Evolutionary conservation across 2,888 invertebrate species (phyloP).

Genomic region (Sericinus montela): DNA sequence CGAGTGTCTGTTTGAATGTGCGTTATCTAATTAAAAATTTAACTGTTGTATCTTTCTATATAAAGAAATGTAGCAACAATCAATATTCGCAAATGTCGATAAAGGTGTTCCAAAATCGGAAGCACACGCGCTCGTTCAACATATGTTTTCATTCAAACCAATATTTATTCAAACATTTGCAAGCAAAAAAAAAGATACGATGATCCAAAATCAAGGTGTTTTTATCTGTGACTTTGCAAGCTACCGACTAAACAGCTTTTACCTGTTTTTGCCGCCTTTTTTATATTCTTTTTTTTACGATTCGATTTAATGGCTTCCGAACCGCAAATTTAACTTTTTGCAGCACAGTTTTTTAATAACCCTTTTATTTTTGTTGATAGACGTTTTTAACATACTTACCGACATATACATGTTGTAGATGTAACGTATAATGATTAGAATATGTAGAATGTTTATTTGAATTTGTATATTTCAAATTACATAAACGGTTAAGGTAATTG

Average conservation of each 20-base stretch:
- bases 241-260: slow-evolving; percentile 36
- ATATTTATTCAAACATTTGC: slow-evolving; percentile 39
- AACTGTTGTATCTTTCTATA: background rate
- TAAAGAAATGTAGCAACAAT: slow-evolving; percentile 5
- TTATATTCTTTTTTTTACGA: slow-evolving; percentile 28
- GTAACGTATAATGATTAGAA: no score
- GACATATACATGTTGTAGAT: no score
- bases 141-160: slow-evolving; percentile 48
- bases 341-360: slow-evolving; percentile 18
- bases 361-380: slow-evolving; percentile 8
- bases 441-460: no score
- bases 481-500: no score
- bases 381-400: no score
- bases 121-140: slow-evolving; percentile 52
- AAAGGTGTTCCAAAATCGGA: slow-evolving; percentile 58
- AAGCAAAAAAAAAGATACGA: slow-evolving; percentile 38
- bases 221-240: slow-evolving; percentile 29
- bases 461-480: no score
- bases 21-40: background rate
- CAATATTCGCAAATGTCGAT: slow-evolving; percentile 50
- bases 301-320: slow-evolving; percentile 34
- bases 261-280: slow-evolving; percentile 30
- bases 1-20: no score
- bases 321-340: slow-evolving; percentile 28
- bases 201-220: slow-evolving; percentile 49